phyloP scores from a whole-genome alignment of 1,140 invertebrate species.

The Drosophila asahinai region DNA sequence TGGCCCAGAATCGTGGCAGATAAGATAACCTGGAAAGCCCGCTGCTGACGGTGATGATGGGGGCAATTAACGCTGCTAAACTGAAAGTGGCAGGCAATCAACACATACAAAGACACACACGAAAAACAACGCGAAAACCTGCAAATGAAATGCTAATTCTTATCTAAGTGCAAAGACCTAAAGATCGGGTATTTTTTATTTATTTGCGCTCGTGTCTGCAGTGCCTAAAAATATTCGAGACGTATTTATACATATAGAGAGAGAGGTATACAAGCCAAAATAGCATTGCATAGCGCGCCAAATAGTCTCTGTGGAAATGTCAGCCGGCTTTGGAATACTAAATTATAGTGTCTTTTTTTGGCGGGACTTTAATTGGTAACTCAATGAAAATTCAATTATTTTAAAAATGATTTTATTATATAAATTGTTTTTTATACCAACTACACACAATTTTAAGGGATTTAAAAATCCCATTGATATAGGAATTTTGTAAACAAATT shows the following conservation, averaged over 20 bases:
- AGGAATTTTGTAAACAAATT: too few relatives aligned
- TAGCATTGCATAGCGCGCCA: conserved; percentile 34
- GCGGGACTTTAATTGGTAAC: not conserved
- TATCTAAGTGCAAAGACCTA: conserved; percentile 59
- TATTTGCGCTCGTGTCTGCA: conserved; percentile 41
- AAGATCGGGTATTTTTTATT: conserved; percentile 48
- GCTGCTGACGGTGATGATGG: conserved; percentile 9
- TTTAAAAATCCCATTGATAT: too few relatives aligned
- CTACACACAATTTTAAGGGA: too few relatives aligned
- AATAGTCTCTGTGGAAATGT: conserved; percentile 37
- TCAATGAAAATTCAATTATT: too few relatives aligned
- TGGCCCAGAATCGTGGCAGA: not conserved
- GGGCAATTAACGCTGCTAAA: conserved; percentile 36
- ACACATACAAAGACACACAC: conserved; percentile 9
- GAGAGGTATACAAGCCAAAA: conserved; percentile 5
- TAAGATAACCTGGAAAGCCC: conserved; percentile 36
- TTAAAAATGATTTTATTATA: too few relatives aligned
- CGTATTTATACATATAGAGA: conserved; percentile 8
- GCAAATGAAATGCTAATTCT: conserved; percentile 62
- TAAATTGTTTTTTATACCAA: too few relatives aligned
- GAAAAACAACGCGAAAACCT: not conserved
- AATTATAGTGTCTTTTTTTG: not conserved
- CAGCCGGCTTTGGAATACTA: conserved; percentile 20
- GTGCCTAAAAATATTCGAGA: conserved; percentile 38
- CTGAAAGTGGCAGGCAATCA: conserved; percentile 9